Base-by-base conservation (phyloP, 2,797 vertebrate species). In the Gambelia wislizenii region DNA sequence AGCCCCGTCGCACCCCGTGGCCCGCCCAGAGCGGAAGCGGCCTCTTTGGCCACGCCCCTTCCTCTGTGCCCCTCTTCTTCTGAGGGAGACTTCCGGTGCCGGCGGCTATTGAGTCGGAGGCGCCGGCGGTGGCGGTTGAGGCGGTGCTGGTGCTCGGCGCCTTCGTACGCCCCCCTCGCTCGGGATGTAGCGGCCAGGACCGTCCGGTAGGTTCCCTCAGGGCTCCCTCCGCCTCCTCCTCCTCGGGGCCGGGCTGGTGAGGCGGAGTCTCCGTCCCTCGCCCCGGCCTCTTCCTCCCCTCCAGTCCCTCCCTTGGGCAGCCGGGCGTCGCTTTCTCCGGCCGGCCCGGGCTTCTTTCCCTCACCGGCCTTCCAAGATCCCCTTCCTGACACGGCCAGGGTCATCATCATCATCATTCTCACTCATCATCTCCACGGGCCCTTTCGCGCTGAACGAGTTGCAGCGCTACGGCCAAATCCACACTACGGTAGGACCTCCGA, bases 31-130 rank as follows among this genome's bases (percentile, higher is more conserved):
- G 9, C 79, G 79, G 54, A 81, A 81, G 79, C 7, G 54, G n/a
- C 54, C 1, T 2, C 52, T 25, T 25, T 0, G 1, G 9, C 16
- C 33, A 6, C 5, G 12, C 2, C 6, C 7, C 2, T 20, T 9
- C 2, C n/a, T 7, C 6, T 9, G 6, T 4, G 7, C 70, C 6
- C 33, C 20, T 39, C 22, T 20, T 6, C 36, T 36, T 72, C 14
- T 39, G 75, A 47, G 75, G 75, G 75, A 4, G 1, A 13, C 77
- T 79, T 79, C 77, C 77, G 77, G 33, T 54, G 33, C 3, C 49
- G n/a, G 77, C 49, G 5, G 44, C 13, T 14, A 12, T 13, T 77
- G 44, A 9, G 44, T 25, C 27, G 12, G 44, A 33, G 42, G 42
- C 39, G 42, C 22, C 39, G 42, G 39, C 10, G 42, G 74, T 25